Evolutionary conservation across 2,797 vertebrate genomes (phyloP), one percentile per base, ranked within the genome.

Genomic region (Sebastolobus alascanus): DNA sequence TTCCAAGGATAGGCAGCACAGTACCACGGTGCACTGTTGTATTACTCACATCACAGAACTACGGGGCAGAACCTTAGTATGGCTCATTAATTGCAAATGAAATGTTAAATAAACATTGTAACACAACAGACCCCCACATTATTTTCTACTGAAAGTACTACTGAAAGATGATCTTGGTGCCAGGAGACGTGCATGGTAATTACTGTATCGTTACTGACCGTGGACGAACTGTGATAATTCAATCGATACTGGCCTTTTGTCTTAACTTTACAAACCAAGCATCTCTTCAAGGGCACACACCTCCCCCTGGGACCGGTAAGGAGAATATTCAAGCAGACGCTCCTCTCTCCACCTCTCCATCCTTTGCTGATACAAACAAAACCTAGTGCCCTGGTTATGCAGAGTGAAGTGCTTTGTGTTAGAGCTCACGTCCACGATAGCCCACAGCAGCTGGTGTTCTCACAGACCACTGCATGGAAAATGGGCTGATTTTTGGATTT

Each of bases 381-480:
- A 75, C 65, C 73, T 18, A 31, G 71, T 75, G 69, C 80, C 84
- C 72, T 70, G 82, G 83, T 86, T 90, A 84, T 85, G 82, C 82
- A 87, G 85, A 86, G 83, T 76, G 84, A 87, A 92, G 84, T 84
- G 89, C 91, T 93, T 91, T 91, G 90, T 93, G 89, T 90, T 88
- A 69, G 89, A 77, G 81, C 89, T 88, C 91, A 88, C 89, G 88
- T 90, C 87, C 90, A 87, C 72, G 82, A 90, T 92, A 82, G 94
- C 93, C 91, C 79, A 77, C 83, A 84, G 94, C 95, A 96, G 94
- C 94, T 95, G 95, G 92, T 91, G 84, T 94, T 95, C 95, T 94
- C 94, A 95, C 94, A 96, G 93, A 93, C 94, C 93, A 94, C 93
- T 96, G 95, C 94, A 94, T 95, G 90, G 94, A 95, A 93, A 96